Percentiles rank a stretch among this genome's conserved stretches.
phyloP scores from a whole-genome alignment of 2,113 vertebrate genomes.

The Myiopsitta monachus region DNA sequence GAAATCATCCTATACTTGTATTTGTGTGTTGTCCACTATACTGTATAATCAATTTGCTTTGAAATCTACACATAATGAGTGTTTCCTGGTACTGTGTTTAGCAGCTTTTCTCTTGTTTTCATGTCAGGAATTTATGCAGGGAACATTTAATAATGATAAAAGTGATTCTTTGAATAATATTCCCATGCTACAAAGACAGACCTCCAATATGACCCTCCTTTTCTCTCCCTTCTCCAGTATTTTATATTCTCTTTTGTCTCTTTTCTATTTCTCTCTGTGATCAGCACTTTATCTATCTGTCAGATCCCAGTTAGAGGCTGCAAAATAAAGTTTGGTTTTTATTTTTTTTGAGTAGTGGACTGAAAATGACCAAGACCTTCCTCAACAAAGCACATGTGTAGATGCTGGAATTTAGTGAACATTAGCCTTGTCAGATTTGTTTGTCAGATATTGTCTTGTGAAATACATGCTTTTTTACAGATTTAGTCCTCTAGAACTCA shows the following conservation, averaged over 20 bases:
- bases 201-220: not conserved
- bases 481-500: not conserved
- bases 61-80: not conserved
- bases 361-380: not conserved
- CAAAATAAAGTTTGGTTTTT: not conserved
- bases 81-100: not conserved
- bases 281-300: conserved; percentile 16
- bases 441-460: not conserved
- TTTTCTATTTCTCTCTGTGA: conserved; percentile 10
- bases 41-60: not conserved
- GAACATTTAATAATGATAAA: not conserved
- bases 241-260: conserved; percentile 37
- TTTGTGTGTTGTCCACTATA: not conserved
- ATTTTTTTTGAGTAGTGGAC: not conserved
- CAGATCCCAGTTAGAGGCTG: not conserved
- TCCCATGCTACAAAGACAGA: conserved; percentile 15
- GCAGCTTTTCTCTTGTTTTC: not conserved
- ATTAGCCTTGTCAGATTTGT: not conserved
- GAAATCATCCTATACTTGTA: not conserved
- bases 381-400: not conserved
- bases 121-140: not conserved
- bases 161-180: conserved; percentile 31
- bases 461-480: not conserved
- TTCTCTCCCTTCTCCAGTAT: not conserved
- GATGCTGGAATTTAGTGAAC: not conserved